phyloP scores from a whole-genome alignment of 2,888 invertebrate genomes.

The Muscina levida region DNA sequence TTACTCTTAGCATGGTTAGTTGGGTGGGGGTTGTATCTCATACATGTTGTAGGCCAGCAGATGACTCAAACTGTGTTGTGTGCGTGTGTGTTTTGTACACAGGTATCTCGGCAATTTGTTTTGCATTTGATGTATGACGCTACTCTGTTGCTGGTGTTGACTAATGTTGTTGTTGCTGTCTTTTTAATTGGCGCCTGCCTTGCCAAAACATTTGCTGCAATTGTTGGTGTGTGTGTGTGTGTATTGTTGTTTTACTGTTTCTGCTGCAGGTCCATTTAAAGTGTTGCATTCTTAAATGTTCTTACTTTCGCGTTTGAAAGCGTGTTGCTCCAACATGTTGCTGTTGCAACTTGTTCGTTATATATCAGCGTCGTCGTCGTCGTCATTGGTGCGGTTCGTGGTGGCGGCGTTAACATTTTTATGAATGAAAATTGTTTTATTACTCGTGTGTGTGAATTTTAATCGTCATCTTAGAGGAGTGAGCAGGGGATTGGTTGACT shows the following conservation, averaged over 20 bases:
- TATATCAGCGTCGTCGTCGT: not conserved
- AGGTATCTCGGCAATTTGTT: constrained; percentile 56
- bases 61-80: constrained; percentile 37
- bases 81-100: not conserved
- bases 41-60: constrained; percentile 29
- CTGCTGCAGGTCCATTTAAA: not conserved
- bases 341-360: constrained; percentile 9
- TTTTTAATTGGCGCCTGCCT: constrained; percentile 56
- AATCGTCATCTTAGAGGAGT: not conserved
- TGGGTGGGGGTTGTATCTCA: too few relatives aligned
- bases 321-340: constrained; percentile 20
- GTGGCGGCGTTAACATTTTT: constrained; percentile 42
- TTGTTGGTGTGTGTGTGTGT: too few relatives aligned
- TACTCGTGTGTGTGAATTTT: constrained; percentile 19
- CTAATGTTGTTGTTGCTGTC: constrained; percentile 35
- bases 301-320: not conserved
- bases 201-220: constrained; percentile 5
- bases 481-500: not conserved
- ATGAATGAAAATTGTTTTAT: constrained; percentile 62
- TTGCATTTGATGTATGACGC: constrained; percentile 36
- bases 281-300: constrained; percentile 32
- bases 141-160: constrained; percentile 31
- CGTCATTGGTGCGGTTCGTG: constrained; percentile 13
- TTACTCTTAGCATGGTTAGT: too few relatives aligned
- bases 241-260: constrained; percentile 26